Evolutionary conservation across 1,140 invertebrate genomes (phyloP).

Genomic region (Bombus fervidus): DNA sequence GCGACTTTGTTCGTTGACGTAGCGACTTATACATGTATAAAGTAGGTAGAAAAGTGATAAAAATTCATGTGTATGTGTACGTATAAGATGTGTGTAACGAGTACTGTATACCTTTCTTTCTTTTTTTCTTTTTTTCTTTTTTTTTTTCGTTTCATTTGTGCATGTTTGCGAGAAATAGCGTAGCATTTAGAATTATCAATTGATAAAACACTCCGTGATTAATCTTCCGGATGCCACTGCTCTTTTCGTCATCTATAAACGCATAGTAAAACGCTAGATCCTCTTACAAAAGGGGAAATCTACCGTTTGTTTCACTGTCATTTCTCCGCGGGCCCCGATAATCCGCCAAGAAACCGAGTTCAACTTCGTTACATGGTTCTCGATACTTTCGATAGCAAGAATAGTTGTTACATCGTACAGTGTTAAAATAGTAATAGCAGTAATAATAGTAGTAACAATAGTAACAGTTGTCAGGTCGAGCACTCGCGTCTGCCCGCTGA

Average conservation of each 20-base stretch:
- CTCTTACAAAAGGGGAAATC: background rate
- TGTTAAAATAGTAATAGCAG: constrained; percentile 42
- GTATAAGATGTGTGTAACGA: constrained; percentile 1
- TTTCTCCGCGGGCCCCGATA: background rate
- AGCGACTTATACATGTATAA: constrained; percentile 51
- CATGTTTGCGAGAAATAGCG: constrained; percentile 43
- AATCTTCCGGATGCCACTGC: background rate
- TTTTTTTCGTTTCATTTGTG: constrained; percentile 23
- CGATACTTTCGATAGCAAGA: constrained; percentile 44
- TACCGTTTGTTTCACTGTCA: constrained; percentile 18
- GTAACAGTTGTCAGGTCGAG: constrained; percentile 41
- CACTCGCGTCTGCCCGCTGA: constrained; percentile 10
- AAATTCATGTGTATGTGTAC: constrained; percentile 50
- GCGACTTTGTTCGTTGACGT: constrained; percentile 29
- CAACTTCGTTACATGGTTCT: background rate
- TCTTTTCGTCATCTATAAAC: background rate
- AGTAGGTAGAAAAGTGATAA: constrained; percentile 70
- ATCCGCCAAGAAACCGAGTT: background rate
- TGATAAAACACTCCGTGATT: constrained; percentile 3
- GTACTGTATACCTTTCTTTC: background rate
- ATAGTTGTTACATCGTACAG: constrained; percentile 34
- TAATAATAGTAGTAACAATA: constrained; percentile 53
- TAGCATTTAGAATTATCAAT: constrained; percentile 27
- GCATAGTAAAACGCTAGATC: background rate
- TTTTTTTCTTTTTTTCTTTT: background rate